Conservation (phyloP, 2,888 invertebrate genomes). For the Palloptera scutellata region DNA sequence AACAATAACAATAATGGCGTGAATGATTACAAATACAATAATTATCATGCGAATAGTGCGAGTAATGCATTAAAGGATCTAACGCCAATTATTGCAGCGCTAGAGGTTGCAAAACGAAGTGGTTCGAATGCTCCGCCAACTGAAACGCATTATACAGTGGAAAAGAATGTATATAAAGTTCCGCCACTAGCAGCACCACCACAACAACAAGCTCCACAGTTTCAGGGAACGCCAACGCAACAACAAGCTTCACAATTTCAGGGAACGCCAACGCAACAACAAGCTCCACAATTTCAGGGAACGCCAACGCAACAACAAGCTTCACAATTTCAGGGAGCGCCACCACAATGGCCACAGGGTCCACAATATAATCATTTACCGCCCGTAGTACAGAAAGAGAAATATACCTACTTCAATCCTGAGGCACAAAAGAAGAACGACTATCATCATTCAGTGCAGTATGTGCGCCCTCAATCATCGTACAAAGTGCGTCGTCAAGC, state of each 20-base stretch:
- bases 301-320: not conserved
- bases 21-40: conserved; percentile 48
- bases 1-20: conserved; percentile 28
- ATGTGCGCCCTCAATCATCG: not conserved
- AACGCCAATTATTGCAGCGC: conserved; percentile 56
- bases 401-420: conserved; percentile 55
- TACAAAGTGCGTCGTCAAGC: conserved; percentile 54
- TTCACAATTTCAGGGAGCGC: too few species aligned
- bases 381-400: conserved; percentile 55
- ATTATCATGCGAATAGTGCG: conserved; percentile 47
- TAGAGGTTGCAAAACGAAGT: conserved; percentile 56
- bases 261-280: conserved; percentile 37
- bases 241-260: conserved; percentile 36
- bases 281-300: not conserved
- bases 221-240: conserved; percentile 2
- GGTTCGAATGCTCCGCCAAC: conserved; percentile 33
- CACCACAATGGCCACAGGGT: not conserved
- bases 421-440: conserved; percentile 41
- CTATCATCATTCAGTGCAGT: conserved; percentile 1
- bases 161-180: conserved; percentile 55
- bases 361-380: conserved; percentile 47
- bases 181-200: conserved; percentile 15
- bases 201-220: not conserved
- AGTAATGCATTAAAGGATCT: conserved; percentile 49
- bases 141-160: conserved; percentile 50